These are phyloP conservation scores for Dendropsophus ebraccatus DNA, from an alignment of 2,113 vertebrate species.

Conservation along the genomic window DNA sequence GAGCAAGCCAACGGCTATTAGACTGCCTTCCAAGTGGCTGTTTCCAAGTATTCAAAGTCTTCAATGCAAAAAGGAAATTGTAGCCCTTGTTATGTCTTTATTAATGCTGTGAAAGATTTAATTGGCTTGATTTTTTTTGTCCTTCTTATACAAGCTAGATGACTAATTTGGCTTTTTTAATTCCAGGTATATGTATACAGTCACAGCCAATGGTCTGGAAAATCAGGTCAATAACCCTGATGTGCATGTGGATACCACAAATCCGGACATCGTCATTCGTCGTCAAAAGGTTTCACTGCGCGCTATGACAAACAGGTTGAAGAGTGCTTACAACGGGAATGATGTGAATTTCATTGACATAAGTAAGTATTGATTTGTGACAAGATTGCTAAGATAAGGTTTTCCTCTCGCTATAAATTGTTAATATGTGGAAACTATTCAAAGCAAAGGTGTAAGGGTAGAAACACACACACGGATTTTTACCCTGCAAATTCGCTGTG, in stretches of 20 bases:
- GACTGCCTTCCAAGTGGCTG: background rate
- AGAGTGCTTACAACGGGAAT: slow-evolving; percentile 88
- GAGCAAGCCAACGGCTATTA: background rate
- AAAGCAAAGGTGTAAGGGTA: too few relatives aligned
- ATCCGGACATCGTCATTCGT: slow-evolving; percentile 87
- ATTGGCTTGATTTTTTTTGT: too few relatives aligned
- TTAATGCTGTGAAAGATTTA: too few relatives aligned
- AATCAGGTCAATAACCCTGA: slow-evolving; percentile 94
- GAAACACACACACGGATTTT: too few relatives aligned
- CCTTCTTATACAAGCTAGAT: too few relatives aligned
- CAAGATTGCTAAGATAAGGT: background rate
- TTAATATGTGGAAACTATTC: background rate
- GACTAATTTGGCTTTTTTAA: background rate
- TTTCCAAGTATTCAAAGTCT: background rate
- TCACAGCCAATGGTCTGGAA: slow-evolving; percentile 90
- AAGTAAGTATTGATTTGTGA: slow-evolving; percentile 72
- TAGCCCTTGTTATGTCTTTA: background rate
- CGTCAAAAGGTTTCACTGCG: slow-evolving; percentile 88
- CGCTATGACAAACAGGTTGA: slow-evolving; percentile 92
- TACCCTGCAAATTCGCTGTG: too few relatives aligned
- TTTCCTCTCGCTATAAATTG: too few relatives aligned
- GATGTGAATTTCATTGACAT: slow-evolving; percentile 84
- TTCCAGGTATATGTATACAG: slow-evolving; percentile 87
- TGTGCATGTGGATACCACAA: slow-evolving; percentile 92
- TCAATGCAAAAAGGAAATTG: background rate